Conservation (phyloP, 2,888 invertebrate genomes). For the Stramonita haemastoma region DNA sequence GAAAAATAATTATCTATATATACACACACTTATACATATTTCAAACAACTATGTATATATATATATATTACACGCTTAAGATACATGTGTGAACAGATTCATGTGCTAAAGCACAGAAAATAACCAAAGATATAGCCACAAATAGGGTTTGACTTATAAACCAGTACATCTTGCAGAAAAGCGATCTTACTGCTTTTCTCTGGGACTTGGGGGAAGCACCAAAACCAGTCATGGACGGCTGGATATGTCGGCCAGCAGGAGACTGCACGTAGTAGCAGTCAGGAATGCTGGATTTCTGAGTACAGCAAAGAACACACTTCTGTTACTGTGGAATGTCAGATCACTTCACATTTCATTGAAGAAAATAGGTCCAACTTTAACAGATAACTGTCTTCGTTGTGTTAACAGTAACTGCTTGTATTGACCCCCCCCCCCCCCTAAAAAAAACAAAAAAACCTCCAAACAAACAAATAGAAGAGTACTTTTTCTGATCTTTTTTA, state of each 20-base stretch:
- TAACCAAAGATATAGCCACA: background rate
- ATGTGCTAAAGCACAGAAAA: background rate
- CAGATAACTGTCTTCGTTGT: too few species aligned
- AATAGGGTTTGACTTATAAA: background rate
- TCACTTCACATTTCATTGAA: too few species aligned
- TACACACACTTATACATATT: background rate
- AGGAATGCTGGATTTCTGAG: constrained; percentile 45
- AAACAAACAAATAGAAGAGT: too few species aligned
- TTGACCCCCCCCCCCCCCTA: too few species aligned
- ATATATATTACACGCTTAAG: too few species aligned
- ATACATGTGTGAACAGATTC: too few species aligned
- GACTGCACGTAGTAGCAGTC: constrained; percentile 50
- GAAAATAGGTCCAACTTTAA: too few species aligned
- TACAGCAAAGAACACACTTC: background rate
- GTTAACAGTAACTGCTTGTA: too few species aligned
- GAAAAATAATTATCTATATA: too few species aligned
- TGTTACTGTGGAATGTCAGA: background rate
- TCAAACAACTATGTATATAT: background rate
- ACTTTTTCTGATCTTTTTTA: too few species aligned
- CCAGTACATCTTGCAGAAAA: background rate
- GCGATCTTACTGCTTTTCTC: constrained; percentile 58
- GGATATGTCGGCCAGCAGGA: constrained; percentile 54
- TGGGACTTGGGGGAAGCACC: constrained; percentile 58
- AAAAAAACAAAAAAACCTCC: too few species aligned
- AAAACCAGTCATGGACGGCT: constrained; percentile 59